Evolutionary conservation across 2,797 vertebrate genomes (phyloP).

Genomic region (Myotis vivesi): DNA sequence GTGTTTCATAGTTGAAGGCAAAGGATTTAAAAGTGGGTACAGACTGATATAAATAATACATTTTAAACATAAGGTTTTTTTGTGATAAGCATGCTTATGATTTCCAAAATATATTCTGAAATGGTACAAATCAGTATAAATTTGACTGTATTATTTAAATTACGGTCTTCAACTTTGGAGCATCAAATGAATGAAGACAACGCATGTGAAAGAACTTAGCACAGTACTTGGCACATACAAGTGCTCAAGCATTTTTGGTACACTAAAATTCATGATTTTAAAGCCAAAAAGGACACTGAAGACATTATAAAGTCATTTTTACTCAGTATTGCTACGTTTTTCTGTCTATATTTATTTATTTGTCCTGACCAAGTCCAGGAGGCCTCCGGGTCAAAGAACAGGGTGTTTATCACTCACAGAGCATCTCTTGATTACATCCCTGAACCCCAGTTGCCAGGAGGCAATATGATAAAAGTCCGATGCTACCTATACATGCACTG

Average conservation of each 20-base stretch:
- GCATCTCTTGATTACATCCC: background rate
- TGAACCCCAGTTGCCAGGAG: background rate
- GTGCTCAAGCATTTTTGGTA: background rate
- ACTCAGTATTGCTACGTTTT: background rate
- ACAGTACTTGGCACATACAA: background rate
- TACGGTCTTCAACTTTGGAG: background rate
- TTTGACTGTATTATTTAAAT: constrained; percentile 14
- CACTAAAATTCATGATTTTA: background rate
- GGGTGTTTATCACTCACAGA: background rate
- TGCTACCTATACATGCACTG: accelerated
- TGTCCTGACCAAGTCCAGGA: background rate
- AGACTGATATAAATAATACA: background rate
- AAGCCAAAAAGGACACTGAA: background rate
- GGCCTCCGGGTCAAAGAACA: background rate
- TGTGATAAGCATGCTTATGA: background rate
- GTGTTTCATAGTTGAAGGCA: background rate
- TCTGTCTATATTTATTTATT: background rate
- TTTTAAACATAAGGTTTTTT: background rate
- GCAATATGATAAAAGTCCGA: background rate
- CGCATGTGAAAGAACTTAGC: background rate
- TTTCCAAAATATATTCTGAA: constrained; percentile 11
- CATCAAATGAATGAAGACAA: background rate
- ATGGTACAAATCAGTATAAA: background rate
- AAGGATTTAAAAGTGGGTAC: background rate
- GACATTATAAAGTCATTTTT: background rate